phyloP scores from a whole-genome alignment of 2,797 vertebrate genomes.

The Ceryle rudis region DNA sequence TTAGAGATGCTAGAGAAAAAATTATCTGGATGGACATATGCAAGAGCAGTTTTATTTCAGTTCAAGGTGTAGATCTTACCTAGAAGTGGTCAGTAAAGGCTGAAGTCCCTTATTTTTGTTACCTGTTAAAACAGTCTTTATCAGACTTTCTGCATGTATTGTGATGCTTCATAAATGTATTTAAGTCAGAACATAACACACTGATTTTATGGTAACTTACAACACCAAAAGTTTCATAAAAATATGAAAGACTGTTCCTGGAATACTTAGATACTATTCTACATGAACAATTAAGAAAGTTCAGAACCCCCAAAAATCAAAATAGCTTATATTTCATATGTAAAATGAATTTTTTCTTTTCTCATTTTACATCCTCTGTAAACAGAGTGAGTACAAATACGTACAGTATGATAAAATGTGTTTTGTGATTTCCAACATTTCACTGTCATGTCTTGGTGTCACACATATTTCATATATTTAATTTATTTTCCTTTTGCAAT shows the following conservation, averaged over 20 bases:
- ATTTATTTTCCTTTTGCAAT: background rate
- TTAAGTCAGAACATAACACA: background rate
- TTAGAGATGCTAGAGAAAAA: background rate
- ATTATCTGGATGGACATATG: background rate
- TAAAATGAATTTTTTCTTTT: background rate
- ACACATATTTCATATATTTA: background rate
- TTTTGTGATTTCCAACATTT: background rate
- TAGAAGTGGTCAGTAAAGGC: background rate
- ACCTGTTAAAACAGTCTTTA: background rate
- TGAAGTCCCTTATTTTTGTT: background rate
- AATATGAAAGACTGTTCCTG: background rate
- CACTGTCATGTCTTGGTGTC: background rate
- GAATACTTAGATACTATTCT: background rate
- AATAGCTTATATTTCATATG: background rate
- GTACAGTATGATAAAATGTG: background rate
- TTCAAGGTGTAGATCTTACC: background rate
- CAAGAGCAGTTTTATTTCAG: background rate
- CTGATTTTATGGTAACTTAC: background rate
- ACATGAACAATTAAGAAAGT: background rate
- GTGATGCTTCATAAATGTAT: background rate
- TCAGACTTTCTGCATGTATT: background rate
- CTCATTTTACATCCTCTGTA: background rate
- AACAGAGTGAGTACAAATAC: background rate
- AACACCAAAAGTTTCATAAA: background rate
- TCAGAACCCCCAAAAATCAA: background rate